These are phyloP conservation scores for Litocranius walleri DNA, from an alignment of 2,113 vertebrate genomes.

Conservation along the genomic window DNA sequence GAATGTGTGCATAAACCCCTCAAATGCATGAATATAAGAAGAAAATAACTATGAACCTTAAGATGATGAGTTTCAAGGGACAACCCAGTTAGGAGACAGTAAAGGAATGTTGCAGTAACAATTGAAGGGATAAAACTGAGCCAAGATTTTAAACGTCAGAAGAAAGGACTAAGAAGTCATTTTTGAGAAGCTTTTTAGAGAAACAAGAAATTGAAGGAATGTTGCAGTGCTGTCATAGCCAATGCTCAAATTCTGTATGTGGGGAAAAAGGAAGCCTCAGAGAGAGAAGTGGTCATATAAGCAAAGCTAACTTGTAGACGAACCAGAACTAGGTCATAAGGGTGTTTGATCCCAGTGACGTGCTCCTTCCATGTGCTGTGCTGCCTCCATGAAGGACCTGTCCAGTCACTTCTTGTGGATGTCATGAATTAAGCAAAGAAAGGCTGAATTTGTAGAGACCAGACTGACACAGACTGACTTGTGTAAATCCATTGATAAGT, in stretches of 20 bases:
- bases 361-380: background rate
- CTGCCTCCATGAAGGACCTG: background rate
- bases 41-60: background rate
- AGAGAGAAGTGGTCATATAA: background rate
- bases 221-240: background rate
- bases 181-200: background rate
- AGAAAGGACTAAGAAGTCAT: background rate
- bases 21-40: background rate
- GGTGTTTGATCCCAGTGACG: background rate
- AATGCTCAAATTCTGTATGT: background rate
- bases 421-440: background rate
- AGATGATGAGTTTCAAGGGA: background rate
- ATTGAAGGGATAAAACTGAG: background rate
- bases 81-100: background rate
- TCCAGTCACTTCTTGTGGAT: background rate
- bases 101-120: background rate
- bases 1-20: background rate
- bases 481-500: background rate
- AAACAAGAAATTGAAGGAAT: background rate
- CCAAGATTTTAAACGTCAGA: background rate
- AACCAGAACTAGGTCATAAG: background rate
- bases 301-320: background rate
- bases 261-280: background rate
- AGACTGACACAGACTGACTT: background rate
- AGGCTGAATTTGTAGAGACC: background rate